phyloP scores from a whole-genome alignment of 2,113 vertebrate species.

The Leptocoma aspasia region DNA sequence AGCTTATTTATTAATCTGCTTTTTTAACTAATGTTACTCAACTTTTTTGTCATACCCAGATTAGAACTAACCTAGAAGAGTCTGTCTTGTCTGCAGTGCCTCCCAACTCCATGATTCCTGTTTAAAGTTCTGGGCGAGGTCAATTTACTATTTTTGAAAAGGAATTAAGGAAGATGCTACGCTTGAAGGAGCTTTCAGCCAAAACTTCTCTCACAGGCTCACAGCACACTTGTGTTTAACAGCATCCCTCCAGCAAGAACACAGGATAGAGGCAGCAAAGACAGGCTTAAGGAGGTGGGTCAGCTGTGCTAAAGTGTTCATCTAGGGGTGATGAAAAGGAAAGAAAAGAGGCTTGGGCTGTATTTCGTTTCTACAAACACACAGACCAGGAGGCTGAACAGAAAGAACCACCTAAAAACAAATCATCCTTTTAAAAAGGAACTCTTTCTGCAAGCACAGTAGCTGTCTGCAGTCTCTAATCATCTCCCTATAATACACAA shows the following conservation, averaged over 20 bases:
- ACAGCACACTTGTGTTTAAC: background rate
- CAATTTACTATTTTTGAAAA: background rate
- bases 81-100: rapidly evolving
- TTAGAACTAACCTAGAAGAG: background rate
- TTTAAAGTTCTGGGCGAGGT: background rate
- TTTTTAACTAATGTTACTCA: background rate
- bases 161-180: background rate
- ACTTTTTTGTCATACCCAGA: background rate
- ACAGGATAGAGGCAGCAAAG: background rate
- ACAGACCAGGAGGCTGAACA: background rate
- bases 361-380: background rate
- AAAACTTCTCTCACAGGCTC: background rate
- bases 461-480: background rate
- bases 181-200: background rate
- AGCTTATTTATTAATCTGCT: background rate
- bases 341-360: background rate
- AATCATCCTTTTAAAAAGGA: background rate
- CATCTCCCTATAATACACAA: rapidly evolving
- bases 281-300: background rate
- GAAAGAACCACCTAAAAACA: background rate
- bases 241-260: background rate
- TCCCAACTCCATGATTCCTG: background rate
- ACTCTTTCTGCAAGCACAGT: background rate
- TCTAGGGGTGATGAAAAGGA: background rate
- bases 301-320: rapidly evolving